Base-by-base conservation (phyloP, 2,888 invertebrate species). In the Criorhina ranunculi region DNA sequence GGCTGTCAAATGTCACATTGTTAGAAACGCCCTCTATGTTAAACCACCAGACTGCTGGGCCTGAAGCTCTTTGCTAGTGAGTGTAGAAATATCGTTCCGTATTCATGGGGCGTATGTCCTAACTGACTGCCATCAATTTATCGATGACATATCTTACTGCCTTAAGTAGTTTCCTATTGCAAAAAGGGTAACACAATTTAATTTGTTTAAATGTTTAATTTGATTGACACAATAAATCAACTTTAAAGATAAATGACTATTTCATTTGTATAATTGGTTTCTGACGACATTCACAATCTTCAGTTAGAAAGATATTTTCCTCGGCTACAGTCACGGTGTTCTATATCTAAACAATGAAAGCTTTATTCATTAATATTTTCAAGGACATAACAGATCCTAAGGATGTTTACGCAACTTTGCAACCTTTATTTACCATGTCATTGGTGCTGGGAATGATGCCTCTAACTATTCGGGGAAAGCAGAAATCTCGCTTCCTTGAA, bases 401-500 rank as follows among this genome's bases (percentile, higher is more conserved):
- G 12, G 83, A 83, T 57, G 49, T 83, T 2, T 79, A 79, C 42
- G 73, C 83, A 1, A 64, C 57, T 7, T 9, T 83, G 0, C 83
- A 83, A 19, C 83, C 83, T 15, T 5, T 79, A 5, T 73, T 79
- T 7, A 0, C 33, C 1, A 64, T 79, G 57, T 69, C 83, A 0
- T 11, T 79, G 8, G 0, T 69, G 0, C 55, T 83, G 9, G 83
- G 83, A 8, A 64, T 42, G 19, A 75, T 55, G 29, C 79, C 83
- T 2, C 17, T 83, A 1, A 51, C 62, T 2, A 40, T 83, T 8
- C 67, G 64, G 0, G 73, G 79, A 3, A 31, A 31, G 7, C 1
- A 12, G 0, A 7, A 57, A 37, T 31, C n/a, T 1, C 83, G 79
- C 5, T 79, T 67, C 51, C 60, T 83, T 1, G 62, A 31, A 49